Evolutionary conservation across 2,113 vertebrate genomes (phyloP).

Genomic region (Catharus fuscescens): DNA sequence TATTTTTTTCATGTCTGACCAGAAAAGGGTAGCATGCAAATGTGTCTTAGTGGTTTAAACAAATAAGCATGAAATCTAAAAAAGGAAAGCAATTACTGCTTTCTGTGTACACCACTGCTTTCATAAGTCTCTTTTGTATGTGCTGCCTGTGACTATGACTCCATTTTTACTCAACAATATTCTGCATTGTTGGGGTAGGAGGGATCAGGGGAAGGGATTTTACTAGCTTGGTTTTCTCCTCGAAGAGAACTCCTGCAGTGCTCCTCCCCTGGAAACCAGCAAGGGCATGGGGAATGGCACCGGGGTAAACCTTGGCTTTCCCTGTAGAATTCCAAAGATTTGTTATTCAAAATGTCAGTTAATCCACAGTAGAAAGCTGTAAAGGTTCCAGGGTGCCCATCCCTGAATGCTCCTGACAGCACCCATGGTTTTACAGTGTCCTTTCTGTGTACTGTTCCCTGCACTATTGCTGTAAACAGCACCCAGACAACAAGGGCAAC

Average conservation of each 20-base stretch:
- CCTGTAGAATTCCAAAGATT: not conserved
- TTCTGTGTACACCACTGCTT: slow-evolving; percentile 42
- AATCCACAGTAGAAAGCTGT: not conserved
- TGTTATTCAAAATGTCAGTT: slow-evolving; percentile 27
- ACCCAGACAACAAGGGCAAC: not conserved
- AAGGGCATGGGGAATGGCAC: not conserved
- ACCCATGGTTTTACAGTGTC: not conserved
- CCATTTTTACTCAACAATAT: not conserved
- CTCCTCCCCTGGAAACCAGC: not conserved
- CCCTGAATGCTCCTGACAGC: not conserved
- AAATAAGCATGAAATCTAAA: slow-evolving; percentile 47
- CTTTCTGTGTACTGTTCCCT: not conserved
- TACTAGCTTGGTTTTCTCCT: not conserved
- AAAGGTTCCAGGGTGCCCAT: not conserved
- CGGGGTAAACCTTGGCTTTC: not conserved
- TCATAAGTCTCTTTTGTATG: slow-evolving; percentile 10
- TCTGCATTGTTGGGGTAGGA: not conserved
- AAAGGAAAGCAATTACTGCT: slow-evolving; percentile 41
- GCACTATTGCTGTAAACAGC: not conserved
- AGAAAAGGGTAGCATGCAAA: slow-evolving; percentile 45
- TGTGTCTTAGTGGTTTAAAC: slow-evolving; percentile 45
- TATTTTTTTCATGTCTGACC: not conserved
- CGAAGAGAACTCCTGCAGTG: not conserved
- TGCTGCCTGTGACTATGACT: not conserved
- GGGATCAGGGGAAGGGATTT: not conserved